Base-by-base conservation (phyloP, 2,888 invertebrate species). In the Papilio gigon region DNA sequence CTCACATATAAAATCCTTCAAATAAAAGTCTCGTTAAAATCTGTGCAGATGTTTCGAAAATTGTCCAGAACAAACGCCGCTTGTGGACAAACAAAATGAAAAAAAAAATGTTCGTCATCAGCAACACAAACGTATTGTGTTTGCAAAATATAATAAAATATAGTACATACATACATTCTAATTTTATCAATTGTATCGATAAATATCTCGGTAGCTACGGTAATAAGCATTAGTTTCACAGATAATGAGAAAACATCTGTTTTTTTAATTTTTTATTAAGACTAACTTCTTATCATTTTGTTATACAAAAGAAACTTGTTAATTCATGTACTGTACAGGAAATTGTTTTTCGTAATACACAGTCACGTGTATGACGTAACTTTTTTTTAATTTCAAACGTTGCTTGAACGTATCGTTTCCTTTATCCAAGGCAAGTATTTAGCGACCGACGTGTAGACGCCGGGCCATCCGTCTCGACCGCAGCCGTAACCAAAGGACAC, bases 401-500 rank as follows among this genome's bases (percentile, higher is more conserved):
- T 90, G 0, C 84, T 78, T 0, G 82, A 75, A 66, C 82, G 73
- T 72, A 92, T 75, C 0, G 84, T 88, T 0, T 77, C 72, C 20
- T 78, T 77, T 53, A 96, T 95, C 95, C 95, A 96, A 71, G 93
- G 91, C 0, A 91, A 70, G 75, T 95, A 95, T 27, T 88, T 87
- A 0, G 91, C 84, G 1, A 95, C 93, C 20, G 93, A 93, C 2
- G 95, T 95, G 76, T 95, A 95, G 0, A 96, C 94, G 33, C 94
- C 95, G 0, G 95, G 95, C 83, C 93, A 93, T 0, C 93, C 94
- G n/a, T 93, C 93, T 75, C 91, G 90, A 0, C 95, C 95, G 67
- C 94, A 95, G 1, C 94, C 93, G 0, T 93, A 93, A 0, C 95
- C 96, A 67, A 94, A 95, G 25, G 95, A 95, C 0, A 95, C 95